phyloP scores from a whole-genome alignment of 2,888 invertebrate species.

The Pachycephus smyrnensis region DNA sequence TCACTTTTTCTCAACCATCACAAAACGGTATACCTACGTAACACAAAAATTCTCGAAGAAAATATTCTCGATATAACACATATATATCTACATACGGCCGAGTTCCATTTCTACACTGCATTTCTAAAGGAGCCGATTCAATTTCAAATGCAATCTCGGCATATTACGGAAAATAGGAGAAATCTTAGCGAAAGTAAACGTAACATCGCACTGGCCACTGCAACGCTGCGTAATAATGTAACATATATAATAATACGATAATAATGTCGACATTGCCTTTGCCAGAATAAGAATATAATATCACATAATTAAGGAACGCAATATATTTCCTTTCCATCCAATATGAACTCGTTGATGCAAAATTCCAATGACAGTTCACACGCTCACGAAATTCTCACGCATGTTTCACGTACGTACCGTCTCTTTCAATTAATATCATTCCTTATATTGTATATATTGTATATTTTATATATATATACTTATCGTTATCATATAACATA shows the following conservation, averaged over 20 bases:
- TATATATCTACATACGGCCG: neutral
- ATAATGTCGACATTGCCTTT: neutral
- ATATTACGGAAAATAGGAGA: conserved; percentile 63
- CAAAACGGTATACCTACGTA: neutral
- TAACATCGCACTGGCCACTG: conserved; percentile 7
- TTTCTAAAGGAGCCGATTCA: conserved; percentile 41
- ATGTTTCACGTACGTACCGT: neutral
- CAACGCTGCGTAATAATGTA: neutral
- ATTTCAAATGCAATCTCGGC: conserved; percentile 60
- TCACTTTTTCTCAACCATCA: neutral
- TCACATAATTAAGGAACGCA: neutral
- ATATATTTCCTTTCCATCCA: neutral
- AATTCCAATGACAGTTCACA: neutral
- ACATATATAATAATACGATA: conserved; percentile 2
- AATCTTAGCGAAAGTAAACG: conserved; percentile 60
- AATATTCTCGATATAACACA: neutral
- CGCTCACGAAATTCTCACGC: neutral
- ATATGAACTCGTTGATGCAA: neutral
- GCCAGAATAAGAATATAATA: neutral
- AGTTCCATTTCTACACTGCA: neutral
- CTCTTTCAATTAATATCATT: too few species aligned
- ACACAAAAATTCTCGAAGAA: neutral
- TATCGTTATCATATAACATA: too few species aligned
- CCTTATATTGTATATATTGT: too few species aligned
- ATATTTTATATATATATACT: neutral